Conservation (phyloP, 2,113 vertebrate species). For the Pseudorhombus dupliciocellatus region DNA sequence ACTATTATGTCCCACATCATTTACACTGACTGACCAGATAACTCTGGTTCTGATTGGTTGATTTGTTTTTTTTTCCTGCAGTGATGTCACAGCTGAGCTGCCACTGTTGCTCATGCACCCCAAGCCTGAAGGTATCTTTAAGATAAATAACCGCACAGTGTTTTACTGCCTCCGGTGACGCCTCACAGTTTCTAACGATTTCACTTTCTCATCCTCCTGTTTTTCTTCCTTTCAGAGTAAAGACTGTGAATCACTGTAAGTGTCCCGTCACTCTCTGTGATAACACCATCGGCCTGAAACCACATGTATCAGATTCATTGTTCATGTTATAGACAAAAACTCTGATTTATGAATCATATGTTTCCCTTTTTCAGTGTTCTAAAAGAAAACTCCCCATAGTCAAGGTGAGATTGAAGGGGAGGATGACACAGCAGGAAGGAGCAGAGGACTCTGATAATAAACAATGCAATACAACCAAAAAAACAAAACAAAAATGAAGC, state of each 20-base stretch:
- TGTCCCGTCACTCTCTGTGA: background rate
- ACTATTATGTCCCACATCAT: background rate
- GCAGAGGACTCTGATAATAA: background rate
- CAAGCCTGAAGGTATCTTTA: slow-evolving; percentile 78
- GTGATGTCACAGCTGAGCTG: slow-evolving; percentile 86
- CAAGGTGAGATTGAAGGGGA: slow-evolving; percentile 27
- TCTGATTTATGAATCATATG: background rate
- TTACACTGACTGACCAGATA: background rate
- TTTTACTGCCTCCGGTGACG: background rate
- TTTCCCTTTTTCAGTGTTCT: slow-evolving; percentile 6
- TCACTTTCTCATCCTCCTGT: background rate
- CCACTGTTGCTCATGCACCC: slow-evolving; percentile 88
- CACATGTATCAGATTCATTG: background rate
- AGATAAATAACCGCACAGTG: background rate
- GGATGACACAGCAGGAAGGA: no score
- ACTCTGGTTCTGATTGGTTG: slow-evolving; percentile 32
- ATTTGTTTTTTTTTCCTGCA: slow-evolving; percentile 67
- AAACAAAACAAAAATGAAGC: background rate
- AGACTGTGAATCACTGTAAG: slow-evolving; percentile 49
- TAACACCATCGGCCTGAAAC: background rate
- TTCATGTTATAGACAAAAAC: background rate
- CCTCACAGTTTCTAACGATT: background rate
- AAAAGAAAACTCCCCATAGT: slow-evolving; percentile 24
- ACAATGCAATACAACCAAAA: slow-evolving; percentile 5
- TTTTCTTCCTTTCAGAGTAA: slow-evolving; percentile 54